A percentile compares a stretch with the other conserved stretches of the same genome.
Evolutionary conservation across 2,113 vertebrate genomes (phyloP).

Genomic region (Strigops habroptila): DNA sequence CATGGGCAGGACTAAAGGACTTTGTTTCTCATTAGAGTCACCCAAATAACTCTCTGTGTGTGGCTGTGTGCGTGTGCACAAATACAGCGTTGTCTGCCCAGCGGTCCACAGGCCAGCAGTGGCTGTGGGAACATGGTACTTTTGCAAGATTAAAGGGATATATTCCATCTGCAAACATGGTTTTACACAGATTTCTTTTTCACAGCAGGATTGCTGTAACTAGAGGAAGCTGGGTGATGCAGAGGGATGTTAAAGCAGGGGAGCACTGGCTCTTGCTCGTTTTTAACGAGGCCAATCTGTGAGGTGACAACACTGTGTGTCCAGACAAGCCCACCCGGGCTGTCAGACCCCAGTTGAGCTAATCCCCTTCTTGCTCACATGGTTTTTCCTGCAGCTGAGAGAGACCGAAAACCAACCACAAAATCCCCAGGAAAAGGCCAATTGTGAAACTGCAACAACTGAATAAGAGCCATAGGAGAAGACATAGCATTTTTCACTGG

Average conservation of each 20-base stretch:
- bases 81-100: neutral
- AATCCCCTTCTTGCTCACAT: neutral
- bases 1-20: neutral
- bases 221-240: neutral
- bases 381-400: neutral
- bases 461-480: accelerated
- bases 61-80: neutral
- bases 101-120: accelerated
- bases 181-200: neutral
- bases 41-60: neutral
- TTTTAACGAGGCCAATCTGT: neutral
- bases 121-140: neutral
- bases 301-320: neutral
- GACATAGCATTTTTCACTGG: accelerated
- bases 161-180: neutral
- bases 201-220: neutral
- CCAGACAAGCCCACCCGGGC: neutral
- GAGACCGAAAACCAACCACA: neutral
- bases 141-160: neutral
- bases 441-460: neutral
- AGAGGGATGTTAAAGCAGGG: neutral
- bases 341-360: neutral
- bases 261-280: neutral
- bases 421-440: neutral
- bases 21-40: neutral